Evolutionary conservation across 2,113 vertebrate species (phyloP).

Genomic region (Balaeniceps rex): DNA sequence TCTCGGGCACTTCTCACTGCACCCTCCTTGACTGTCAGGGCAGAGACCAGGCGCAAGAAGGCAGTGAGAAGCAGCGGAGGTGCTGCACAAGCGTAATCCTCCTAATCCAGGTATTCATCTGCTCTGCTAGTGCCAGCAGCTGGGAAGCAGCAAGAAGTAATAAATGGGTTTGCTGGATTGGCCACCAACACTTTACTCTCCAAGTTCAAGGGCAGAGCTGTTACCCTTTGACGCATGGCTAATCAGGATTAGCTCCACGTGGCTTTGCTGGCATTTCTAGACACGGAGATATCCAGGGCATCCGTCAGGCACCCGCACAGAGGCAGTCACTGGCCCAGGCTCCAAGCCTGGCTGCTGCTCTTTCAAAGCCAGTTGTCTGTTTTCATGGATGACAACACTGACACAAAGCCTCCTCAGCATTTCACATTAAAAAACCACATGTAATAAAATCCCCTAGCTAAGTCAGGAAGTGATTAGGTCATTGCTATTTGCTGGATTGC

Average conservation of each 20-base stretch:
- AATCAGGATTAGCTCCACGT: conserved; percentile 44
- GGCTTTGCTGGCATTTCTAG: background rate
- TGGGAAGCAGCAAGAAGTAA: background rate
- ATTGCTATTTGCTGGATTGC: background rate
- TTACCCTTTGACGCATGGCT: background rate
- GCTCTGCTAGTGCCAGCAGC: background rate
- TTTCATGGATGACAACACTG: background rate
- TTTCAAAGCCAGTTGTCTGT: background rate
- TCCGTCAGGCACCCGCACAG: background rate
- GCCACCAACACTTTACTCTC: background rate
- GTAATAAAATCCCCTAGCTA: background rate
- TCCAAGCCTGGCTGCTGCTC: background rate
- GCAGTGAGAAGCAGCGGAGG: background rate
- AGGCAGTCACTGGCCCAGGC: background rate
- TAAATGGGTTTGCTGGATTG: background rate
- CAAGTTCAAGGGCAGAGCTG: conserved; percentile 46
- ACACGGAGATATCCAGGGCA: background rate
- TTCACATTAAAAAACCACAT: background rate
- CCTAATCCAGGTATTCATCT: background rate
- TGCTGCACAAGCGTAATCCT: background rate
- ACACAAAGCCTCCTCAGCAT: background rate
- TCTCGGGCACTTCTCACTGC: background rate
- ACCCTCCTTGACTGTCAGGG: fast-evolving
- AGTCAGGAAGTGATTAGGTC: background rate
- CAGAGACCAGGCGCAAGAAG: background rate